phyloP scores from a whole-genome alignment of 2,888 invertebrate species.

The Yponomeuta cagnagella region DNA sequence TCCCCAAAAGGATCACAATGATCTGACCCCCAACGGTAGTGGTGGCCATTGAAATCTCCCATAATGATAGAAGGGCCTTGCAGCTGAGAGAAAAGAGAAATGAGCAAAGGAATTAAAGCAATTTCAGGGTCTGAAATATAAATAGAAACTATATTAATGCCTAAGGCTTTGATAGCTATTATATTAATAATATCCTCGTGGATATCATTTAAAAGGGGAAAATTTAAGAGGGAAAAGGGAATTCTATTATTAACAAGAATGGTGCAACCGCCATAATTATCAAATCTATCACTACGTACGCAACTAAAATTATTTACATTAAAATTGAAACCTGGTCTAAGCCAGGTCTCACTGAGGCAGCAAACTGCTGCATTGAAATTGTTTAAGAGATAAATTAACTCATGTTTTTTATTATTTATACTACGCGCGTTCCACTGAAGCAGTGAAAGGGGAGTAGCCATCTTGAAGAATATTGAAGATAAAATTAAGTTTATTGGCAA shows the following conservation, averaged over 20 bases:
- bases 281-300: not conserved
- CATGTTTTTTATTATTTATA: constrained; percentile 13
- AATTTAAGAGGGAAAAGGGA: not conserved
- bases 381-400: constrained; percentile 9
- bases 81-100: not conserved
- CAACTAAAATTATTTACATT: not conserved
- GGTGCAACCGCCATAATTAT: not conserved
- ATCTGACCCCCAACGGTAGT: not conserved
- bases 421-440: constrained; percentile 14
- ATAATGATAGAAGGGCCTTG: not conserved
- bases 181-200: constrained; percentile 5
- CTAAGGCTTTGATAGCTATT: constrained; percentile 3
- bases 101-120: no score
- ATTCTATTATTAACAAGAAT: not conserved
- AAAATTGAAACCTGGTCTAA: not conserved
- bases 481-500: not conserved
- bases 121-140: constrained; percentile 3
- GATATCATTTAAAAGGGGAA: not conserved
- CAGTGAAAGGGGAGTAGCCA: not conserved
- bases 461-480: not conserved
- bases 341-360: no score
- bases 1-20: no score
- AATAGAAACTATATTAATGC: constrained; percentile 12
- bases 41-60: no score
- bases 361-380: no score